Evolutionary conservation across 2,113 vertebrate genomes (phyloP).

Genomic region (Tinamus guttatus): DNA sequence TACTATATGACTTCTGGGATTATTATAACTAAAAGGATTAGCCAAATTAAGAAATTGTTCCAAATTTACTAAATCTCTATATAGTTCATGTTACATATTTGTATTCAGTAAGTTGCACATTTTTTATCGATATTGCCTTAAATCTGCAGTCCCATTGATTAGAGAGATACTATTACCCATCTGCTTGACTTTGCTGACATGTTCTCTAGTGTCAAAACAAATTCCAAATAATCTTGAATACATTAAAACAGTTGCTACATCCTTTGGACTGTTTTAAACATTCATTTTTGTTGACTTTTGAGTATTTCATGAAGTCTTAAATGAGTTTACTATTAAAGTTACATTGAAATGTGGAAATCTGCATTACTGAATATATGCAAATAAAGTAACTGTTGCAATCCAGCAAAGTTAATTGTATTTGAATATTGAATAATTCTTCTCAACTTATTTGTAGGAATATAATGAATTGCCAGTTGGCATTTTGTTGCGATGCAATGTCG

Average conservation of each 20-base stretch:
- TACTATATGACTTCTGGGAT: background rate
- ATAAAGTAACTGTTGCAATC: slow-evolving; percentile 17
- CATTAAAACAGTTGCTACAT: background rate
- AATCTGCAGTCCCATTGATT: background rate
- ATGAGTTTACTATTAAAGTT: slow-evolving; percentile 19
- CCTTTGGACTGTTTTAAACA: background rate
- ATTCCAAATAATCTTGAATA: background rate
- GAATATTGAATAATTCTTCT: background rate
- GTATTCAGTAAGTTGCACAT: background rate
- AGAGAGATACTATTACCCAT: background rate
- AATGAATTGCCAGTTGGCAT: slow-evolving; percentile 22
- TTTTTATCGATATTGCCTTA: background rate
- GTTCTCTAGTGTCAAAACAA: background rate
- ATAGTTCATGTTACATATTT: background rate
- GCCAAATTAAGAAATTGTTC: background rate
- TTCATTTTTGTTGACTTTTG: background rate
- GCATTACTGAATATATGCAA: slow-evolving; percentile 8
- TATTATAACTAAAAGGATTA: background rate
- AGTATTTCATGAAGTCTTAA: background rate
- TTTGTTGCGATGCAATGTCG: slow-evolving; percentile 5
- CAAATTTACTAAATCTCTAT: background rate
- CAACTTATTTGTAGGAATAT: slow-evolving; percentile 34
- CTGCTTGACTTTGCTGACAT: background rate
- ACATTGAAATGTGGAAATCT: background rate
- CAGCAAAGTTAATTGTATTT: background rate